Evolutionary conservation across 2,888 invertebrate genomes (phyloP), one percentile per base, ranked within the genome.

Genomic region (Argyra leucocephala): DNA sequence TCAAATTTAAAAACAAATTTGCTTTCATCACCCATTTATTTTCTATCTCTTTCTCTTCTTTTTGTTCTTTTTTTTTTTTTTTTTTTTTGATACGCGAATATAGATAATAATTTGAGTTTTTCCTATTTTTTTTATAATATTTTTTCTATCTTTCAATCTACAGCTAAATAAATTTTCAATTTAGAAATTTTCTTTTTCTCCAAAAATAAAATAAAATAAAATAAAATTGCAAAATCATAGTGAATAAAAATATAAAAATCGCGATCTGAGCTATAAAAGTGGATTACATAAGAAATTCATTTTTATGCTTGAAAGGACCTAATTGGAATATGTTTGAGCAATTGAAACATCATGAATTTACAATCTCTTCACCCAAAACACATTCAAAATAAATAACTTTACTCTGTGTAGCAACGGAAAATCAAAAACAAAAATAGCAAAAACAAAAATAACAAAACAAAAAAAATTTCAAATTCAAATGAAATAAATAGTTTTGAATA

Each of bases 321-420:
- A 23, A 59, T 59, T 58, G 58, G 58, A 58, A 48, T 59, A 23
- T 59, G 59, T 59, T 59, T 59, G 59, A 59, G 23, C 23, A 59
- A 59, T 59, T 59, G 59, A 59, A 59, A 59, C 23, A 59, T 59
- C 59, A 23, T 59, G 59, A 59, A 23, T 59, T 59, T 59, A n/a
- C n/a, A n/a, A n/a, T 59, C 12, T 15, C 21, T n/a, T n/a, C 21
- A 22, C 58, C 9, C 6, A 37, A 3, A 26, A 26, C 26, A 6
- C 7, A 6, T 26, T 26, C 26, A 7, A 26, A 26, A 10, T 48
- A 31, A 10, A 31, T 7, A 31, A 31, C 5, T 48, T 48, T 48
- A 12, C 18, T 48, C 1, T 31, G 1, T 31, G 12, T 31, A 48
- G 48, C 48, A 48, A 48, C 48, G 15, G 3, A 48, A 48, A 18